Conservation (phyloP, 2,888 invertebrate genomes). For the Tethea ocularis region DNA sequence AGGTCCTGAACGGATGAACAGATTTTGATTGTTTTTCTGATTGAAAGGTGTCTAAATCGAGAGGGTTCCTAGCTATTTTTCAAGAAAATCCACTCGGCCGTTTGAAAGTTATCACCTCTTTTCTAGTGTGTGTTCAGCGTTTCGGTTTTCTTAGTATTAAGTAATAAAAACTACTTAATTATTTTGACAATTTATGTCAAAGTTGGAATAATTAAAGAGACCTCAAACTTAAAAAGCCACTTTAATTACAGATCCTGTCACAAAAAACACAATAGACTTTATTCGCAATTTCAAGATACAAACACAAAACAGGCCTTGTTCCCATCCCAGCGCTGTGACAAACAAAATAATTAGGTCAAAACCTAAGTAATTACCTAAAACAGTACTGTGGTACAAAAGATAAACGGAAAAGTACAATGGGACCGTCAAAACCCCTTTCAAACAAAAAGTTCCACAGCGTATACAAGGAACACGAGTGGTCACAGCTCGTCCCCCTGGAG, state of each 20-base stretch:
- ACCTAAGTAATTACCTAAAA: constrained; percentile 5
- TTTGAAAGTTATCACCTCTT: too few species aligned
- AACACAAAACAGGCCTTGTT: not conserved
- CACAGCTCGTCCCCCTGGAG: constrained; percentile 32
- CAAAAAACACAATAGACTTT: not conserved
- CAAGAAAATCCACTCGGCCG: too few species aligned
- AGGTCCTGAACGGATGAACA: too few species aligned
- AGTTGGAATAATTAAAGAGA: too few species aligned
- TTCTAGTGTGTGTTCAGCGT: too few species aligned
- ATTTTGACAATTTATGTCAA: too few species aligned
- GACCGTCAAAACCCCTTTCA: constrained; percentile 28
- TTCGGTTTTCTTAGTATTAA: too few species aligned
- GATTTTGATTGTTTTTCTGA: too few species aligned
- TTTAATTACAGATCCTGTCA: not conserved
- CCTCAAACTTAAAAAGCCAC: not conserved
- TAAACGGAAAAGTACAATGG: constrained; percentile 16
- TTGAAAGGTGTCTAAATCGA: too few species aligned
- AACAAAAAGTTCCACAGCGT: constrained; percentile 44
- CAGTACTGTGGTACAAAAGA: not conserved
- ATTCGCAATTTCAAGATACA: not conserved
- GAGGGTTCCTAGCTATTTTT: too few species aligned
- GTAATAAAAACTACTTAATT: too few species aligned
- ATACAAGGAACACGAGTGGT: constrained; percentile 37
- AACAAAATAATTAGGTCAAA: constrained; percentile 6
- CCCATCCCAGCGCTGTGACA: not conserved